Evolutionary conservation across 2,888 invertebrate species (phyloP).

Genomic region (Isoperla grammatica): DNA sequence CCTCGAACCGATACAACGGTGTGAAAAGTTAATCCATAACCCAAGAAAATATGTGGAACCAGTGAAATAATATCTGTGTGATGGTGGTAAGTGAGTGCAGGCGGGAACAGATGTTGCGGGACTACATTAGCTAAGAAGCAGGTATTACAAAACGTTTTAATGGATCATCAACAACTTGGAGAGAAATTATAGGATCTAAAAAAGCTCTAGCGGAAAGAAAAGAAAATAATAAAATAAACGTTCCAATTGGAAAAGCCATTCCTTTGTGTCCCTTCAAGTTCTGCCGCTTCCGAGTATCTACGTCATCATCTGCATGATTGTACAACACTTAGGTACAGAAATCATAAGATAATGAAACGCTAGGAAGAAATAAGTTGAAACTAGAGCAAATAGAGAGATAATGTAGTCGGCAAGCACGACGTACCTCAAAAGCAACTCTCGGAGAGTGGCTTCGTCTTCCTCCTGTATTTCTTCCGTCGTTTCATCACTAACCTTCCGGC

Average conservation of each 20-base stretch:
- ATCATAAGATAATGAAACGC: background rate
- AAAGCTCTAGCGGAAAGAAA: background rate
- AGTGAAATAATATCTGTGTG: no score
- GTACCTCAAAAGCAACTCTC: slow-evolving; percentile 92
- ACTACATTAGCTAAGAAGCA: background rate
- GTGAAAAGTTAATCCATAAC: no score
- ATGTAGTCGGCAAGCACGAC: slow-evolving; percentile 32
- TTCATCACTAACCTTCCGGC: slow-evolving; percentile 67
- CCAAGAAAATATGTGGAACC: no score
- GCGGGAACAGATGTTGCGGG: no score
- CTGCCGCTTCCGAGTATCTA: background rate
- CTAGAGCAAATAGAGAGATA: background rate
- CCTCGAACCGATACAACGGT: no score
- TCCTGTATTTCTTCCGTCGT: slow-evolving; percentile 68
- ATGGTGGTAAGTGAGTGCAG: no score
- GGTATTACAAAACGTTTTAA: background rate
- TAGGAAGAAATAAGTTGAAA: slow-evolving; percentile 7
- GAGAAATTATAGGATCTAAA: background rate
- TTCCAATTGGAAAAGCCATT: slow-evolving; percentile 5
- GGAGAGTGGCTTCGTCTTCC: slow-evolving; percentile 86
- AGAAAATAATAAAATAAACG: background rate
- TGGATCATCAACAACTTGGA: background rate
- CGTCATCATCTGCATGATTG: background rate
- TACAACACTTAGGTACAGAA: background rate
- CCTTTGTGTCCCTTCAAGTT: background rate